These are phyloP conservation scores for Mythimna loreyi DNA, from an alignment of 2,888 invertebrate genomes.

Conservation along the genomic window DNA sequence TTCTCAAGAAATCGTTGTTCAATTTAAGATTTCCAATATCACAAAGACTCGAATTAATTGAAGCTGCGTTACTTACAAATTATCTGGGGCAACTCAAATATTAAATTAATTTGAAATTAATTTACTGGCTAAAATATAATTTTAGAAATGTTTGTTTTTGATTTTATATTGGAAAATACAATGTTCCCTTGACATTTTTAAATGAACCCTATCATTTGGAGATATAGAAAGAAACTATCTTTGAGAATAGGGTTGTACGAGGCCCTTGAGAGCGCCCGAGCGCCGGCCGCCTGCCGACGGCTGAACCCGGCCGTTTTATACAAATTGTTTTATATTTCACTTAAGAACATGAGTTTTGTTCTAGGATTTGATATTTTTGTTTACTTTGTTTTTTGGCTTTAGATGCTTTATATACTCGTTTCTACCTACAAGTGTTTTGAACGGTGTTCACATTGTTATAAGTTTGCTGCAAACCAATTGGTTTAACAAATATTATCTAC, in stretches of 20 bases:
- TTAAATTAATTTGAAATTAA: slow-evolving; percentile 15
- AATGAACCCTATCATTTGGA: slow-evolving; percentile 48
- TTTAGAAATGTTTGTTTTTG: not conserved
- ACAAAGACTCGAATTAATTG: not conserved
- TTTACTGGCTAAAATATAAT: not conserved
- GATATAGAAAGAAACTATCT: slow-evolving; percentile 50
- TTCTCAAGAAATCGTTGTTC: not conserved
- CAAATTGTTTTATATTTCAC: slow-evolving; percentile 78
- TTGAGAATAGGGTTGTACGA: slow-evolving; percentile 63
- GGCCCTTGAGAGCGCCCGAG: slow-evolving; percentile 68
- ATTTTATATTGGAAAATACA: not conserved
- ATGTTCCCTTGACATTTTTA: slow-evolving; percentile 36
- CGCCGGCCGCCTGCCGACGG: slow-evolving; percentile 42
- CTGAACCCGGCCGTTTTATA: slow-evolving; percentile 60
- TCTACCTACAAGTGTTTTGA: not conserved
- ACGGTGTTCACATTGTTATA: not conserved
- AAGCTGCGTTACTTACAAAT: not conserved
- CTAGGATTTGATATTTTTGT: slow-evolving; percentile 22
- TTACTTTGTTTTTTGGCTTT: slow-evolving; percentile 9
- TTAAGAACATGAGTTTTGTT: slow-evolving; percentile 58
- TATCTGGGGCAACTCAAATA: slow-evolving; percentile 4
- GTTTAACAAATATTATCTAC: too few species aligned
- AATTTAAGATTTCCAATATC: slow-evolving; percentile 7
- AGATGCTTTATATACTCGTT: not conserved
- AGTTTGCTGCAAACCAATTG: too few species aligned